These are phyloP conservation scores for Piscicola geometra DNA, from an alignment of 2,888 invertebrate species.

Conservation along the genomic window DNA sequence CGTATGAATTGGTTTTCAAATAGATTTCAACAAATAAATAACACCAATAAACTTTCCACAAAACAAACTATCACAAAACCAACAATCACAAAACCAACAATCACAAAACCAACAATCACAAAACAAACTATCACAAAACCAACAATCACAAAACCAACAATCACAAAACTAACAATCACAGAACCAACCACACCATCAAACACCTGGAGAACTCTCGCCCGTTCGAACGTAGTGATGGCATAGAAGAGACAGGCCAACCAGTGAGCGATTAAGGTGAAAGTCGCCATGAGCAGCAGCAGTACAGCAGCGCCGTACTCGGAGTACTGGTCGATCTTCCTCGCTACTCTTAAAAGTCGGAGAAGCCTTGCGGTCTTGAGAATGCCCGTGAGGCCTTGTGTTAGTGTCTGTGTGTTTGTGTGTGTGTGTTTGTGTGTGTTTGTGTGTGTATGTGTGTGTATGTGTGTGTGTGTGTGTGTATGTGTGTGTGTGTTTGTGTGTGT, in stretches of 20 bases:
- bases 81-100: too few relatives aligned
- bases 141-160: too few relatives aligned
- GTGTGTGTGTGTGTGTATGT: neutral
- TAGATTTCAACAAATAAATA: too few relatives aligned
- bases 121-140: too few relatives aligned
- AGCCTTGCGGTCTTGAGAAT: slow-evolving; percentile 54
- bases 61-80: too few relatives aligned
- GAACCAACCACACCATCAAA: too few relatives aligned
- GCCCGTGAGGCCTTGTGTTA: slow-evolving; percentile 52
- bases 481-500: neutral
- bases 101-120: too few relatives aligned
- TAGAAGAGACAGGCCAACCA: slow-evolving; percentile 57
- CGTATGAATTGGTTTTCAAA: neutral
- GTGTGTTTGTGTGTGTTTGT: neutral
- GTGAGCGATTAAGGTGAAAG: slow-evolving; percentile 55
- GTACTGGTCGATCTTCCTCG: slow-evolving; percentile 55
- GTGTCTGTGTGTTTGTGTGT: slow-evolving; percentile 47
- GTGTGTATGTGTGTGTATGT: neutral
- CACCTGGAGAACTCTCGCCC: slow-evolving; percentile 25
- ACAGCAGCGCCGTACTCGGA: slow-evolving; percentile 56
- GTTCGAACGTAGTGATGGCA: slow-evolving; percentile 54
- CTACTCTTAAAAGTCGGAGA: slow-evolving; percentile 53
- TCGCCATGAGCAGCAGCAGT: slow-evolving; percentile 54
- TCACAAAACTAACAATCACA: too few relatives aligned
- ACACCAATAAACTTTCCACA: too few relatives aligned